A percentile compares a stretch with the other conserved stretches of the same genome.
These are phyloP conservation scores for Diadema setosum DNA, from an alignment of 35 echinoderm and acorn worm species.

Conservation along the genomic window DNA sequence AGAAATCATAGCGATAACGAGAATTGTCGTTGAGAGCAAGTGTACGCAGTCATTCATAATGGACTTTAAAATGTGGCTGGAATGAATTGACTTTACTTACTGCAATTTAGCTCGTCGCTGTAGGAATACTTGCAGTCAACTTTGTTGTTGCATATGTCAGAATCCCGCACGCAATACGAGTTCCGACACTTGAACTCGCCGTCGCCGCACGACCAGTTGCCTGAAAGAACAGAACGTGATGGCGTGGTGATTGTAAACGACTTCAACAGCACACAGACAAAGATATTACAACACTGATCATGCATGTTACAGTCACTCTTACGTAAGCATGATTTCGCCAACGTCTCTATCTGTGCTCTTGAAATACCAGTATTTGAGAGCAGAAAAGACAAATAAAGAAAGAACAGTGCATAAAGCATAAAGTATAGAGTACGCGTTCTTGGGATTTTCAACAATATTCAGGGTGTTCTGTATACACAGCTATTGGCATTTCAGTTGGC, in stretches of 20 bases:
- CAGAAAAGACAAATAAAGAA: background rate
- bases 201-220: background rate
- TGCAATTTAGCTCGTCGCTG: background rate
- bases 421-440: no score
- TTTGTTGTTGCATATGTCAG: background rate
- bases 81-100: background rate
- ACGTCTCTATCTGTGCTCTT: background rate
- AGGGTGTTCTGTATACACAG: no score
- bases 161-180: background rate
- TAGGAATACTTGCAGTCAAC: background rate
- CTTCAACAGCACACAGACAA: background rate
- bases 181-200: background rate
- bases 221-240: background rate
- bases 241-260: background rate
- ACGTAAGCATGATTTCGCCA: background rate
- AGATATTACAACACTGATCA: background rate
- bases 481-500: no score
- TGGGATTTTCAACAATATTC: no score
- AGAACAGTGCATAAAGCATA: background rate
- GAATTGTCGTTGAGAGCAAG: background rate
- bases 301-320: background rate
- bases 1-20: background rate
- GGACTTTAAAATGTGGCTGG: background rate
- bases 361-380: background rate
- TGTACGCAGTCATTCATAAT: background rate